phyloP scores from a whole-genome alignment of 2,797 vertebrate species.

The Xenopus petersii region DNA sequence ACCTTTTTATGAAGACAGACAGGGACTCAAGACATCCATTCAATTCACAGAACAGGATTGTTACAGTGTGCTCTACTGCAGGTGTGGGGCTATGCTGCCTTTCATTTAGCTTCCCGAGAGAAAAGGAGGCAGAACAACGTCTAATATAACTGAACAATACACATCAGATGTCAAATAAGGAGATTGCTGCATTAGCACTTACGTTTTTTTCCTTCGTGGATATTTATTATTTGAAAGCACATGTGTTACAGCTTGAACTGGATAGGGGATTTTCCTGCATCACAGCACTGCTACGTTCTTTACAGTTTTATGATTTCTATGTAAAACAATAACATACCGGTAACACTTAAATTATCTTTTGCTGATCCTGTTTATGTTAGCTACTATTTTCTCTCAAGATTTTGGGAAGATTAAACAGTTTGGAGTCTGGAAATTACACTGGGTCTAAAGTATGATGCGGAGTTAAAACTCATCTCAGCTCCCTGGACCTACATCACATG shows the following conservation, averaged over 20 bases:
- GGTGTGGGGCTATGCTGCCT: conserved; percentile 51
- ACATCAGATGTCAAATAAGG: conserved; percentile 55
- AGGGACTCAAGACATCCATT: conserved; percentile 1
- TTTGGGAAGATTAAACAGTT: conserved; percentile 6
- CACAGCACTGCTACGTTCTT: not conserved
- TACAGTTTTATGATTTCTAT: not conserved
- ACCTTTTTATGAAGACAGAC: conserved; percentile 10
- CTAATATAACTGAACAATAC: conserved; percentile 55
- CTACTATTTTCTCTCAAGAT: not conserved
- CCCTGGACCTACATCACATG: conserved; percentile 64
- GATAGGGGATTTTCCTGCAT: not conserved
- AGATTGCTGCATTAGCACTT: conserved; percentile 52
- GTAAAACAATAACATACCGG: not conserved
- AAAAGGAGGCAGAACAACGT: conserved; percentile 48
- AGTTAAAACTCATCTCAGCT: conserved; percentile 65
- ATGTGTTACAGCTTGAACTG: conserved; percentile 13
- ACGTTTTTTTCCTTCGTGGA: not conserved
- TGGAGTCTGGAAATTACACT: conserved; percentile 46
- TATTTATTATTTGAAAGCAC: conserved; percentile 4
- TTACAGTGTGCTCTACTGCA: conserved; percentile 47
- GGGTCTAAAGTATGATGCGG: conserved; percentile 73
- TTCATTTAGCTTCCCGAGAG: conserved; percentile 37
- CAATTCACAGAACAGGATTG: conserved; percentile 19
- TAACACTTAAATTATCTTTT: not conserved
- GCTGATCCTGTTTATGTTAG: not conserved